Conservation (phyloP, 2,888 invertebrate genomes). For the Aphrophora alni region DNA sequence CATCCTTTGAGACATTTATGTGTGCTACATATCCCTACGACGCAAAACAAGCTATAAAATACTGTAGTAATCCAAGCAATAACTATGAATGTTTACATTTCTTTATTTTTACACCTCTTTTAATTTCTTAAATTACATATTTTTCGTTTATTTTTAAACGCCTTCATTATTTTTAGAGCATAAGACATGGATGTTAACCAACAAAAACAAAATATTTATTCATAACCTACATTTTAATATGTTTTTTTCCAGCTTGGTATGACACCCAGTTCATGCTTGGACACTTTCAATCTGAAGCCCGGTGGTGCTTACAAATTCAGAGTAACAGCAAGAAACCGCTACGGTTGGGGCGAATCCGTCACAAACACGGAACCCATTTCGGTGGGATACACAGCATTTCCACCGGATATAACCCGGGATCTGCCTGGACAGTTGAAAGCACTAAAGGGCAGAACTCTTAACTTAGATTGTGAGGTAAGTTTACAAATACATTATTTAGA, state of each 20-base stretch:
- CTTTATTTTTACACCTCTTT: no score
- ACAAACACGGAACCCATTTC: conserved; percentile 69
- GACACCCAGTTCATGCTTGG: conserved; percentile 79
- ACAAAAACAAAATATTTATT: no score
- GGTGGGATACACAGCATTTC: conserved; percentile 62
- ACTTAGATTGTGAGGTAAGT: conserved; percentile 75
- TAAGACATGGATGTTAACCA: no score
- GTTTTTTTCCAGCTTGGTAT: conserved; percentile 66
- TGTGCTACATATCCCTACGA: no score
- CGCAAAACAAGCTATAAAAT: no score
- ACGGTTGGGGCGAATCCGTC: conserved; percentile 86
- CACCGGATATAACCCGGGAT: conserved; percentile 77
- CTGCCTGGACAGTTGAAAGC: conserved; percentile 80
- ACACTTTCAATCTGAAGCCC: conserved; percentile 81
- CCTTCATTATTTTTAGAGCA: no score
- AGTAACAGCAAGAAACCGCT: conserved; percentile 86
- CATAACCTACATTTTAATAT: no score
- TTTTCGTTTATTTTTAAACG: no score
- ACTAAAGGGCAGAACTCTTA: conserved; percentile 69
- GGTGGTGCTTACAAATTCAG: conserved; percentile 86
- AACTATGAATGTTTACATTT: no score
- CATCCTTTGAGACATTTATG: no score
- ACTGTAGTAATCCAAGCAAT: no score
- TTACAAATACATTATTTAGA: not conserved
- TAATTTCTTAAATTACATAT: no score